A percentile compares a stretch with the other conserved stretches of the same genome.
These are phyloP conservation scores for Ibidorhyncha struthersii DNA, from an alignment of 2,113 vertebrate genomes.

Conservation along the genomic window DNA sequence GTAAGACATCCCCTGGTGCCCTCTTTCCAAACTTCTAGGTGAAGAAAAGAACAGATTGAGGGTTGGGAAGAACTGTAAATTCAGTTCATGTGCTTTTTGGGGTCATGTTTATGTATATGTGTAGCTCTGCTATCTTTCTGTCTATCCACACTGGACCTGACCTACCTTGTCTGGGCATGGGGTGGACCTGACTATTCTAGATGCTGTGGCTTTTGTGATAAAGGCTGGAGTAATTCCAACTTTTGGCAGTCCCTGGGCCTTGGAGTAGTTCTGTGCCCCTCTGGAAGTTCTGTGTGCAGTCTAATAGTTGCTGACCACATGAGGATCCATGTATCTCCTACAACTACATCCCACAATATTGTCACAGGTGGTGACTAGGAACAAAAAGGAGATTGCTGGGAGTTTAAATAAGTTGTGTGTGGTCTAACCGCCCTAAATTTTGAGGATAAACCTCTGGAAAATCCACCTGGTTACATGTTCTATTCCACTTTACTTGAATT, in stretches of 20 bases:
- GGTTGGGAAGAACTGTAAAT: background rate
- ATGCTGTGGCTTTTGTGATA: background rate
- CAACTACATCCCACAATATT: accelerated
- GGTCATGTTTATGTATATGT: accelerated
- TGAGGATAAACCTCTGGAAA: background rate
- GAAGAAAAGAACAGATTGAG: background rate
- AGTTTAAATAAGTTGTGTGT: background rate
- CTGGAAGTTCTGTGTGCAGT: background rate
- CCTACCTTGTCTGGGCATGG: background rate
- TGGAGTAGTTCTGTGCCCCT: background rate
- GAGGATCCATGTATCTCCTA: background rate
- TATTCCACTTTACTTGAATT: background rate
- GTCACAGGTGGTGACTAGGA: background rate
- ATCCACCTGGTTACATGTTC: background rate
- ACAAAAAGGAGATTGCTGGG: background rate
- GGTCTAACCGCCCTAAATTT: background rate
- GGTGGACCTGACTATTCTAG: background rate
- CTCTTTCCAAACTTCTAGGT: background rate
- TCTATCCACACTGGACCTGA: background rate
- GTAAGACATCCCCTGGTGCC: slow-evolving; percentile 60
- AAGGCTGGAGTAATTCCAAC: background rate
- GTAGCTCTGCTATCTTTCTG: background rate
- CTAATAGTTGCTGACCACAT: background rate
- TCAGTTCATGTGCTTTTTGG: background rate
- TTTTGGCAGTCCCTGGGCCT: background rate